These are phyloP conservation scores for Forbesichthys papilliferus DNA, from an alignment of 2,113 vertebrate genomes.

Conservation along the genomic window DNA sequence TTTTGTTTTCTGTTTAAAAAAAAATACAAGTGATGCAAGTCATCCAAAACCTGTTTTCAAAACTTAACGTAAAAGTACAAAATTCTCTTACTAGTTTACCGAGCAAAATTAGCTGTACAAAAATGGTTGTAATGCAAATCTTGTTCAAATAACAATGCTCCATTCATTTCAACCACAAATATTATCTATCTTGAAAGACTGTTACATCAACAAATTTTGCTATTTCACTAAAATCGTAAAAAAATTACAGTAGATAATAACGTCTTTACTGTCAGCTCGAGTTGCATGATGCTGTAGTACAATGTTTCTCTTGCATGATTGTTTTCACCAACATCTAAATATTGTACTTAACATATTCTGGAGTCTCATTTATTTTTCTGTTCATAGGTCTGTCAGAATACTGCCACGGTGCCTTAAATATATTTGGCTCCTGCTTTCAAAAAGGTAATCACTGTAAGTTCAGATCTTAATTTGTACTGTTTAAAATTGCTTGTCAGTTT, in stretches of 20 bases:
- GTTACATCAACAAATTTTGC: slow-evolving; percentile 53
- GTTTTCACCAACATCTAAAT: slow-evolving; percentile 28
- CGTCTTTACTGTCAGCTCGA: slow-evolving; percentile 47
- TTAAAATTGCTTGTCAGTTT: too few species aligned
- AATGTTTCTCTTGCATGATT: slow-evolving; percentile 62
- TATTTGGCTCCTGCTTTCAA: neutral
- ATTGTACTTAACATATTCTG: slow-evolving; percentile 2
- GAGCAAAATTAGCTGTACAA: slow-evolving; percentile 70
- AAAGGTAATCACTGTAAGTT: slow-evolving; percentile 42
- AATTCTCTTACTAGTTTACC: slow-evolving; percentile 62
- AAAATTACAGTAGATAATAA: slow-evolving; percentile 60
- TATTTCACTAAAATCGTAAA: slow-evolving; percentile 53
- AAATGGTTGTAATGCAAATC: slow-evolving; percentile 76
- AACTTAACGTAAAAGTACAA: slow-evolving; percentile 59
- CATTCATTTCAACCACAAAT: slow-evolving; percentile 60
- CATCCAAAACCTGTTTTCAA: slow-evolving; percentile 60
- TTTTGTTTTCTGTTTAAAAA: slow-evolving; percentile 83
- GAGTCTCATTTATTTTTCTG: slow-evolving; percentile 58
- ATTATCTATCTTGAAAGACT: slow-evolving; percentile 54
- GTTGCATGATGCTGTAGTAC: slow-evolving; percentile 71
- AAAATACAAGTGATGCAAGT: slow-evolving; percentile 83
- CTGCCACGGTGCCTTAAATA: slow-evolving; percentile 27
- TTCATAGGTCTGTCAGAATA: slow-evolving; percentile 51
- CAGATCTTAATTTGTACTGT: neutral
- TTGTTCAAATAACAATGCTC: slow-evolving; percentile 70